Conservation (phyloP, 2,113 vertebrate species). For the Corythaeola cristata region DNA sequence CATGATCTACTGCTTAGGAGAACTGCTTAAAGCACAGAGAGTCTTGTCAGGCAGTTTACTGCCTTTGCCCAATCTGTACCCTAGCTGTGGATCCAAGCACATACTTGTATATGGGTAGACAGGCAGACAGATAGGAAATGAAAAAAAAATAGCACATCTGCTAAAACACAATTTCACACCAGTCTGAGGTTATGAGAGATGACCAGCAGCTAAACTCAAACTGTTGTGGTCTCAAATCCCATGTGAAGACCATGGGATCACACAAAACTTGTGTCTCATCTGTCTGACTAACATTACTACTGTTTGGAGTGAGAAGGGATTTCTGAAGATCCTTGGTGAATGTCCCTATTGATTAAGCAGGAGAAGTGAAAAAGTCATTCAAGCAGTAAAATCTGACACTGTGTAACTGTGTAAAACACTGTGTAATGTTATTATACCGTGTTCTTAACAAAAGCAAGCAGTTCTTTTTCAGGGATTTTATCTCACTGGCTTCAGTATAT, state of each 20-base stretch:
- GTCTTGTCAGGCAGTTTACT: neutral
- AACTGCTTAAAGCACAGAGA: neutral
- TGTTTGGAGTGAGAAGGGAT: neutral
- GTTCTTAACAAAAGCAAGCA: neutral
- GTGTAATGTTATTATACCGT: neutral
- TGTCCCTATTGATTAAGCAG: accelerated
- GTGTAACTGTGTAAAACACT: neutral
- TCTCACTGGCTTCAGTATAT: neutral
- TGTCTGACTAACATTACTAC: neutral
- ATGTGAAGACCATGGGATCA: neutral
- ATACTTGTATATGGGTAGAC: neutral
- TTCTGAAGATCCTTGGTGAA: neutral
- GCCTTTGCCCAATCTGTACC: neutral
- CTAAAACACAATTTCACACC: neutral
- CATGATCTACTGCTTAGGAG: neutral
- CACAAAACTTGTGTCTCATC: neutral
- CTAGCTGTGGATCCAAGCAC: neutral
- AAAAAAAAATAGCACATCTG: neutral
- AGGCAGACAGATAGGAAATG: neutral
- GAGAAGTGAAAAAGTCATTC: neutral
- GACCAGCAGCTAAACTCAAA: neutral
- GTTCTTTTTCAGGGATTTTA: neutral
- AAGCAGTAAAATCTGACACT: neutral
- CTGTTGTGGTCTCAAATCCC: neutral
- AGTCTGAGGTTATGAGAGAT: neutral